phyloP scores from a whole-genome alignment of 2,113 vertebrate genomes.

The Micromys minutus region DNA sequence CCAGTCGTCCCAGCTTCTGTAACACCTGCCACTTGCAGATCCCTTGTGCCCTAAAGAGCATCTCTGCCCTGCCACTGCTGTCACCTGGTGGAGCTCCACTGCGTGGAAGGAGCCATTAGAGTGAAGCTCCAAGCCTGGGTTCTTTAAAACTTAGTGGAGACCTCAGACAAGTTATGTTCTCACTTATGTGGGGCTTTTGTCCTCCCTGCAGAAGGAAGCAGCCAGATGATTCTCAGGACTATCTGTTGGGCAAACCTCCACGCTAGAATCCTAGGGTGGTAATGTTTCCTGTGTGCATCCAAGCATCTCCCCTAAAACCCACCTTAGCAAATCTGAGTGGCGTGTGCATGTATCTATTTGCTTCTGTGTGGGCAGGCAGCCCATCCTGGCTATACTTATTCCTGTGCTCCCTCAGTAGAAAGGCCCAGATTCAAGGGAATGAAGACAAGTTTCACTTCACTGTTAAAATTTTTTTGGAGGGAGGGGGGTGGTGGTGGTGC shows the following conservation, averaged over 20 bases:
- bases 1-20: neutral
- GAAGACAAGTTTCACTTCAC: neutral
- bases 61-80: neutral
- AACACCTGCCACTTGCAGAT: neutral
- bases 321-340: neutral
- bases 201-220: neutral
- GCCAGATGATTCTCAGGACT: neutral
- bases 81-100: neutral
- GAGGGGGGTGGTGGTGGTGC: neutral
- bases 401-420: neutral
- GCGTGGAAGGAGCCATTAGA: neutral
- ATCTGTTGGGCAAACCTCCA: neutral
- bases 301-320: neutral
- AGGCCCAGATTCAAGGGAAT: neutral
- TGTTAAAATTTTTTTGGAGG: neutral
- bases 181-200: neutral
- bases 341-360: neutral
- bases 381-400: neutral
- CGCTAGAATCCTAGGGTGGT: neutral
- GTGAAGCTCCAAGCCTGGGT: neutral
- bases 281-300: neutral
- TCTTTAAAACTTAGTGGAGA: neutral
- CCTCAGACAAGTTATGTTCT: neutral
- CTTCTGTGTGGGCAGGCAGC: accelerated
- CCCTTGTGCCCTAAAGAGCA: neutral